phyloP scores from a whole-genome alignment of 2,113 vertebrate species.

The Tetrax tetrax region DNA sequence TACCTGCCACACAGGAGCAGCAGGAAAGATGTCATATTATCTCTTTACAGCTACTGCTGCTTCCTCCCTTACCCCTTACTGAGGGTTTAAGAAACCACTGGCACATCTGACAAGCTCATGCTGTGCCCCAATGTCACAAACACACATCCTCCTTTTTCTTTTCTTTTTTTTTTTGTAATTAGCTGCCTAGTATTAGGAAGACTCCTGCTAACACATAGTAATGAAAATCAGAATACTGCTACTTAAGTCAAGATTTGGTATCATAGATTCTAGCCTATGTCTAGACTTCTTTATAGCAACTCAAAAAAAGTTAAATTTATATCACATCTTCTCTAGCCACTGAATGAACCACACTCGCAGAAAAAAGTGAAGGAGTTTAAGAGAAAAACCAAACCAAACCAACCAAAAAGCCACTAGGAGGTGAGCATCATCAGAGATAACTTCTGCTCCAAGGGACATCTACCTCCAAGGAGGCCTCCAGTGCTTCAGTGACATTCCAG shows the following conservation, averaged over 20 bases:
- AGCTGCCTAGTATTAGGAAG: not conserved
- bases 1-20: not conserved
- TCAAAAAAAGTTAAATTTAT: not conserved
- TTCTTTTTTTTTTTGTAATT: not conserved
- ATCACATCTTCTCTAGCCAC: not conserved
- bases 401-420: not conserved
- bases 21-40: not conserved
- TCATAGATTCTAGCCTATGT: not conserved
- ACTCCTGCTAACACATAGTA: not conserved
- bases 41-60: not conserved
- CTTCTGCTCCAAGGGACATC: not conserved
- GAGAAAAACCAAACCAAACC: not conserved
- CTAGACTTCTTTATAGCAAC: not conserved
- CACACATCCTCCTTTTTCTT: not conserved
- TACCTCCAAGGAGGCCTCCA: not conserved
- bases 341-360: not conserved
- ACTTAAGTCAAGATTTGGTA: not conserved
- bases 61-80: not conserved
- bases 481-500: not conserved
- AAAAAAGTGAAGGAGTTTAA: not conserved
- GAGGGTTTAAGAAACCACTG: not conserved
- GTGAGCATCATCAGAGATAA: not conserved
- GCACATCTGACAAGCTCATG: not conserved
- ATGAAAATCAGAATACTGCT: not conserved
- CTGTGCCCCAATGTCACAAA: not conserved